Percentiles rank a stretch among this genome's conserved stretches.
Evolutionary conservation across 2,113 vertebrate species (phyloP).

Genomic region (Microtus montanus): DNA sequence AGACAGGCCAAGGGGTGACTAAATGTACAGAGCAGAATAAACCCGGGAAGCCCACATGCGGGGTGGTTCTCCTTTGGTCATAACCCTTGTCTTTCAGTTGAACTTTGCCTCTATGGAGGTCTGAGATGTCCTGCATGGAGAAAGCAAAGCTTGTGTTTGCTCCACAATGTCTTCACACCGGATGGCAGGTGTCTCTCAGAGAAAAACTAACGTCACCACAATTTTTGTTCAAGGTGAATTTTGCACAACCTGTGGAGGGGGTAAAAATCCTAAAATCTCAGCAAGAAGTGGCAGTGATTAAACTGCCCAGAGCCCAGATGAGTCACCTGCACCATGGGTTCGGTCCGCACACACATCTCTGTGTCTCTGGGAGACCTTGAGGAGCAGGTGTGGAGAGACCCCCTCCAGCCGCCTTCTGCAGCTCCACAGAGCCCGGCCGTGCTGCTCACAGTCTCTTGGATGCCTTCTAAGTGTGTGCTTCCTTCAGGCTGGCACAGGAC

Average conservation of each 20-base stretch:
- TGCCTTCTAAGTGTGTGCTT: not conserved
- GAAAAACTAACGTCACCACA: not conserved
- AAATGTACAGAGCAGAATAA: too few relatives aligned
- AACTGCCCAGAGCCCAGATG: not conserved
- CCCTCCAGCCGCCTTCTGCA: not conserved
- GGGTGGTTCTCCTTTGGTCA: too few relatives aligned
- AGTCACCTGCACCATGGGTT: not conserved
- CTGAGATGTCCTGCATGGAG: not conserved
- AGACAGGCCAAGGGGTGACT: not conserved
- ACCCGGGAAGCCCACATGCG: not conserved
- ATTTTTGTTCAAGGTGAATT: constrained; percentile 60
- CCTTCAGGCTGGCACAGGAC: not conserved
- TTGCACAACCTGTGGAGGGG: not conserved
- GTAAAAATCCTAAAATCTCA: not conserved
- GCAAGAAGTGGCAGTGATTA: not conserved
- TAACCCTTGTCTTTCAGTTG: not conserved
- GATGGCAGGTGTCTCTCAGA: not conserved
- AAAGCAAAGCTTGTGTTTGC: rapidly evolving
- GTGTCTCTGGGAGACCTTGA: not conserved
- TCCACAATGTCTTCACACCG: rapidly evolving
- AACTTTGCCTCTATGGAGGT: not conserved
- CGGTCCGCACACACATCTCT: not conserved
- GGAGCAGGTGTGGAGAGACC: not conserved
- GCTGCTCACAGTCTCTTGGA: rapidly evolving
- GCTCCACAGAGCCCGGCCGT: not conserved